phyloP scores from a whole-genome alignment of 1,140 invertebrate genomes.

The Brachionus paranguensis region DNA sequence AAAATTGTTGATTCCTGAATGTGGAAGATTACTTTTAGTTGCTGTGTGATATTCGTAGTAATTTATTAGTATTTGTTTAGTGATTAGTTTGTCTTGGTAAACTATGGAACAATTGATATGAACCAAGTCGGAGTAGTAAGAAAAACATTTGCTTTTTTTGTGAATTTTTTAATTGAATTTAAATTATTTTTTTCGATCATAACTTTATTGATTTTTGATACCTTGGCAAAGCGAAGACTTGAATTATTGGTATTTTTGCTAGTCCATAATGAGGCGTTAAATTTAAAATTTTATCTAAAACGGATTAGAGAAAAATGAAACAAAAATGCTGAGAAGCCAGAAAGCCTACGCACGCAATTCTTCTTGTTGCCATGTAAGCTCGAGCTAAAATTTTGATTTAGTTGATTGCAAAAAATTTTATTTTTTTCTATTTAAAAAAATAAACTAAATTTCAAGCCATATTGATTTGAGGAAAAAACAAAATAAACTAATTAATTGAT shows the following conservation, averaged over 20 bases:
- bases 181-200: not conserved
- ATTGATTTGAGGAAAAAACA: conserved; percentile 12
- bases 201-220: not conserved
- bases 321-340: not conserved
- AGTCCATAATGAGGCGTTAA: not conserved
- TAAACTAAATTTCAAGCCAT: not conserved
- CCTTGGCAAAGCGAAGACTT: not conserved
- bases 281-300: not conserved
- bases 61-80: conserved; percentile 27
- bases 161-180: not conserved
- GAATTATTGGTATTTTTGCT: not conserved
- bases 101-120: not conserved
- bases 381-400: not conserved
- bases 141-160: conserved; percentile 12
- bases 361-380: not conserved
- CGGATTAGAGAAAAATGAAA: not conserved
- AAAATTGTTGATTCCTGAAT: conserved; percentile 22
- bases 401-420: not conserved
- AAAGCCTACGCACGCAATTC: not conserved
- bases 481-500: conserved; percentile 35
- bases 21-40: conserved; percentile 1
- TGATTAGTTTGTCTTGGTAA: not conserved
- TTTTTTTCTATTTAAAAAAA: not conserved
- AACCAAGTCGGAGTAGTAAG: not conserved
- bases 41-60: not conserved